Evolutionary conservation across 2,888 invertebrate species (phyloP).

Genomic region (Mythimna pallens): DNA sequence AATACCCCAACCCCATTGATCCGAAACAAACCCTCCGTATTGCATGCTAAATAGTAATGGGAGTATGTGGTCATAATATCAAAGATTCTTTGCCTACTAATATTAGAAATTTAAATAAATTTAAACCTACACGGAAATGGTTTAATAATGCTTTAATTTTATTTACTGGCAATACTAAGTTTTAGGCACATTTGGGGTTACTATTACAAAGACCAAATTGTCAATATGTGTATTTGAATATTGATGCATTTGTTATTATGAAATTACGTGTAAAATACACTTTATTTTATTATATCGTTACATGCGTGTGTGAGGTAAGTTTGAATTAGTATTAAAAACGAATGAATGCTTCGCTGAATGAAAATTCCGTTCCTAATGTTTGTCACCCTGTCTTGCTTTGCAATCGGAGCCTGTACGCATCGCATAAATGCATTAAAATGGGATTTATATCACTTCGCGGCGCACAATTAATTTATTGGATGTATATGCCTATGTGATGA

Average conservation of each 20-base stretch:
- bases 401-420: slow-evolving; percentile 63
- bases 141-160: slow-evolving; percentile 76
- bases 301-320: slow-evolving; percentile 72
- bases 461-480: slow-evolving; percentile 34
- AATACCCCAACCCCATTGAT: slow-evolving; percentile 48
- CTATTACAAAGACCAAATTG: slow-evolving; percentile 54
- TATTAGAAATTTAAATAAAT: slow-evolving; percentile 66
- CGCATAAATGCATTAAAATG: slow-evolving; percentile 49
- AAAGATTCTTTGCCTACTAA: slow-evolving; percentile 84
- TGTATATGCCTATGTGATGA: slow-evolving; percentile 4
- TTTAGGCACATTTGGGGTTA: slow-evolving; percentile 59
- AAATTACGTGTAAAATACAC: slow-evolving; percentile 65
- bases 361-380: slow-evolving; percentile 65
- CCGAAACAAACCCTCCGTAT: slow-evolving; percentile 69
- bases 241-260: slow-evolving; percentile 53
- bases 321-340: slow-evolving; percentile 52
- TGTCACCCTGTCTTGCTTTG: slow-evolving; percentile 84
- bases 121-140: slow-evolving; percentile 70
- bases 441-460: slow-evolving; percentile 39
- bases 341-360: slow-evolving; percentile 73
- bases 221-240: slow-evolving; percentile 49
- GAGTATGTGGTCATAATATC: slow-evolving; percentile 91
- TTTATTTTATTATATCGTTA: slow-evolving; percentile 53
- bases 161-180: slow-evolving; percentile 66
- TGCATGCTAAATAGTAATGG: slow-evolving; percentile 87